Conservation (phyloP, 2,113 vertebrate species). For the Rostratula benghalensis region DNA sequence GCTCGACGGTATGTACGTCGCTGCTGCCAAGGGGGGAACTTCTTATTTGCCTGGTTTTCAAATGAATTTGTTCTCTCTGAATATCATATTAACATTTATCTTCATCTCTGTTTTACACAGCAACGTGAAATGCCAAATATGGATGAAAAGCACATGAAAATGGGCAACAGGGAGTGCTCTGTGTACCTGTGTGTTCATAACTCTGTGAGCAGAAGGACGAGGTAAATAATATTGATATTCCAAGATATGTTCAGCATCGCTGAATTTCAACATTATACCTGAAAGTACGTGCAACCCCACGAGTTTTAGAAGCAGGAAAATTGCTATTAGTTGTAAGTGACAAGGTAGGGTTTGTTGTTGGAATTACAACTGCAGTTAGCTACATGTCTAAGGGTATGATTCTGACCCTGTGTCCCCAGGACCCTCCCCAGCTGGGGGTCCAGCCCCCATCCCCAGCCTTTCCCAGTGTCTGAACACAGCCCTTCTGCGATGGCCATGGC, state of each 20-base stretch:
- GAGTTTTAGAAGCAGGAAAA: neutral
- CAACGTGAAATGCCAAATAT: neutral
- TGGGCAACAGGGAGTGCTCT: neutral
- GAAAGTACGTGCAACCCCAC: neutral
- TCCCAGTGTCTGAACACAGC: neutral
- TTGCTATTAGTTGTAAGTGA: neutral
- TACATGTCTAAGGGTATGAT: neutral
- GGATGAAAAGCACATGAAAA: neutral
- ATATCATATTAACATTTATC: neutral
- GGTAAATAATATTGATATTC: neutral
- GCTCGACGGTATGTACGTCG: neutral
- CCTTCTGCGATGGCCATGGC: neutral
- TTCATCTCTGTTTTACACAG: neutral
- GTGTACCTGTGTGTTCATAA: fast-evolving
- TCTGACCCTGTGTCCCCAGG: neutral
- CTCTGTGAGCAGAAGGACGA: neutral
- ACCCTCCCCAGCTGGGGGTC: neutral
- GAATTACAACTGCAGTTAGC: fast-evolving
- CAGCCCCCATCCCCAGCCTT: neutral
- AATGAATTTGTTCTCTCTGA: neutral
- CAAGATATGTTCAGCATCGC: neutral
- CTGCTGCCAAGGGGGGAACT: neutral
- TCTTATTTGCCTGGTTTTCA: neutral
- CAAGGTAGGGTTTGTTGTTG: neutral
- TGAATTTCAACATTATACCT: neutral